These are phyloP conservation scores for Coccyzus lansbergi DNA, from an alignment of 2,797 vertebrate species.

Conservation along the genomic window DNA sequence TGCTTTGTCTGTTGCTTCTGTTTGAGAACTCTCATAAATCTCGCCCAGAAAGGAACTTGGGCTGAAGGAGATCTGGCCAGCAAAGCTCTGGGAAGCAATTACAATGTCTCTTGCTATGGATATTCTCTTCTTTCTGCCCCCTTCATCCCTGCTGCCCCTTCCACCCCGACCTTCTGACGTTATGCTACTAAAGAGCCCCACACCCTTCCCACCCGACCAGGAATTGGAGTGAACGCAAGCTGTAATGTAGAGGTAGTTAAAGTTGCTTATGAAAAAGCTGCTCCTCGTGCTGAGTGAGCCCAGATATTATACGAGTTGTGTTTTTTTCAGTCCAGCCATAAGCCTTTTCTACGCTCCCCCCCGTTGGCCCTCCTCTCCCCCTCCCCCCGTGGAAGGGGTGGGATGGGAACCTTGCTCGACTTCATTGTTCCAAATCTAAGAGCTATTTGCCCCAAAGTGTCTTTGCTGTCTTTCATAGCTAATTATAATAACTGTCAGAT, in stretches of 20 bases:
- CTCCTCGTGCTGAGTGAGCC: background rate
- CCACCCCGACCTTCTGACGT: constrained; percentile 34
- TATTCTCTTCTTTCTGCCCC: constrained; percentile 52
- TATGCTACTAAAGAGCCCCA: constrained; percentile 35
- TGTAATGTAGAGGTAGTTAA: constrained; percentile 17
- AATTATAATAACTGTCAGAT: constrained; percentile 88
- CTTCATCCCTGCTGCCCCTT: background rate
- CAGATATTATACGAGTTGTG: constrained; percentile 3
- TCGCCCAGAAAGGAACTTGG: constrained; percentile 68
- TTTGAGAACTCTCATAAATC: constrained; percentile 75
- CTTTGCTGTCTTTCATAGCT: constrained; percentile 74
- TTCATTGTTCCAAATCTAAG: constrained; percentile 77
- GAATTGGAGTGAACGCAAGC: constrained; percentile 51
- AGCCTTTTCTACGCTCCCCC: background rate
- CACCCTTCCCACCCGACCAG: constrained; percentile 57
- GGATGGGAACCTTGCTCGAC: constrained; percentile 73
- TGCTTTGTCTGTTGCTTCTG: constrained; percentile 74
- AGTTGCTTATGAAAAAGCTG: constrained; percentile 58
- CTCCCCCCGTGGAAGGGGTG: constrained; percentile 63
- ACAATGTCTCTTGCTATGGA: background rate
- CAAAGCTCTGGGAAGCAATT: constrained; percentile 40
- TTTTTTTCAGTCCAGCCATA: constrained; percentile 51
- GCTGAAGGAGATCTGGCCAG: constrained; percentile 21
- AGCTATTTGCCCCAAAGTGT: constrained; percentile 76
- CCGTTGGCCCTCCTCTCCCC: constrained; percentile 3